Evolutionary conservation across 2,797 vertebrate genomes (phyloP).

Genomic region (Scyliorhinus canicula): DNA sequence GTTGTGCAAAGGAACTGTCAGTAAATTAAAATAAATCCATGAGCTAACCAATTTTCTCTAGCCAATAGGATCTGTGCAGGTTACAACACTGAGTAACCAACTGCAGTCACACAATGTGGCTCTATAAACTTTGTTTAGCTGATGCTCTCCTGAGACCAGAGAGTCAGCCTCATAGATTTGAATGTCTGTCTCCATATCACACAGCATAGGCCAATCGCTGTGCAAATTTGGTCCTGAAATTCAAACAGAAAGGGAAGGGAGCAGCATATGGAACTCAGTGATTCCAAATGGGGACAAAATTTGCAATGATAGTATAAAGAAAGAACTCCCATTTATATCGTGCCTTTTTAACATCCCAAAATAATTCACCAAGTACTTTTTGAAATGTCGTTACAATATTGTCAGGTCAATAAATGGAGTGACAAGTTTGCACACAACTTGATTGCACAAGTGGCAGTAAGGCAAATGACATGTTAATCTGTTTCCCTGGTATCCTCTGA

Average conservation of each 20-base stretch:
- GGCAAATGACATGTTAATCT: not conserved
- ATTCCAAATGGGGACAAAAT: not conserved
- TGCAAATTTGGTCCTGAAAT: not conserved
- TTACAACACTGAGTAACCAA: not conserved
- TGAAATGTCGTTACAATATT: not conserved
- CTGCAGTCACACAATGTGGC: not conserved
- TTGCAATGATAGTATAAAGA: not conserved
- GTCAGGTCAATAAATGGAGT: not conserved
- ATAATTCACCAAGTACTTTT: not conserved
- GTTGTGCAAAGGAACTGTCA: too few species aligned
- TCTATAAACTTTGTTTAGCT: not conserved
- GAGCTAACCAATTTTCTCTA: too few species aligned
- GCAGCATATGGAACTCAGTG: not conserved
- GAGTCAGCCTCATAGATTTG: not conserved
- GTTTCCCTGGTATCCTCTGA: not conserved
- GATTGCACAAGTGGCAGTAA: not conserved
- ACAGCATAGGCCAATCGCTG: not conserved
- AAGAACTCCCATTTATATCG: not conserved
- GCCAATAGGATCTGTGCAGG: too few species aligned
- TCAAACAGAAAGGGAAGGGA: not conserved
- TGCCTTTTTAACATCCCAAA: not conserved
- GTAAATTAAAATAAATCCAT: too few species aligned
- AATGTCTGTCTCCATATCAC: not conserved
- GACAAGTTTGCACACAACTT: not conserved
- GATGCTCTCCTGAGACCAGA: not conserved